A percentile compares a stretch with the other conserved stretches of the same genome.
Conservation (phyloP, 2,888 invertebrate genomes). For the Rotaria sp. region DNA sequence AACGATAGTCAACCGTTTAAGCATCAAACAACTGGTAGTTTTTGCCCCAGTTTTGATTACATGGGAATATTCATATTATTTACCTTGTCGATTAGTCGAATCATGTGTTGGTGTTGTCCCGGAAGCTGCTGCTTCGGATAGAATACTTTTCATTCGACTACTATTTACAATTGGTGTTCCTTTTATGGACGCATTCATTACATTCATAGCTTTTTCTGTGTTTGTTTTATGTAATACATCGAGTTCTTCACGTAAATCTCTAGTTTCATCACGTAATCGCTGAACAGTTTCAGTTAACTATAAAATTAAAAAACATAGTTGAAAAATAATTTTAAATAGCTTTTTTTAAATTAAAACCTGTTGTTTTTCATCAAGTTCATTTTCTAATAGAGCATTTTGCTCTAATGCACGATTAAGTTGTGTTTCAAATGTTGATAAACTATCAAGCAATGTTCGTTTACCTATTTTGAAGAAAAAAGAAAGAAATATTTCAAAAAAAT, state of each 20-base stretch:
- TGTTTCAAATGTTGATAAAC: constrained; percentile 81
- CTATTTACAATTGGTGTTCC: neutral
- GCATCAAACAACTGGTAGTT: too few species aligned
- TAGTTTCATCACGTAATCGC: constrained; percentile 86
- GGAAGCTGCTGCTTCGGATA: constrained; percentile 14
- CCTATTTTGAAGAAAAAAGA: constrained; percentile 27
- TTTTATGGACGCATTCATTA: neutral
- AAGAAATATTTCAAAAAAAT: too few species aligned
- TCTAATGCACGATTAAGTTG: constrained; percentile 87
- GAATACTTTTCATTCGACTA: constrained; percentile 26
- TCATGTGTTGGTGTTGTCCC: neutral
- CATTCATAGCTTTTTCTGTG: neutral
- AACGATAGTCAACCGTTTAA: too few species aligned
- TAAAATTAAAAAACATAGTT: neutral
- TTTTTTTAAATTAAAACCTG: constrained; percentile 49
- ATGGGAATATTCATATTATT: too few species aligned
- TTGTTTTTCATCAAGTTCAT: constrained; percentile 92
- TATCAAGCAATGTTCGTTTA: constrained; percentile 74
- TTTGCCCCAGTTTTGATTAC: too few species aligned
- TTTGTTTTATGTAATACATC: constrained; percentile 36
- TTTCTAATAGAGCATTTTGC: constrained; percentile 87
- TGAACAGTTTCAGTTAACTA: constrained; percentile 77
- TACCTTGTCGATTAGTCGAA: neutral
- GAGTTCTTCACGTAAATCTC: constrained; percentile 63
- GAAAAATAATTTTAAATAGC: neutral